Evolutionary conservation across 2,113 vertebrate species (phyloP).

Genomic region (Delphinus delphis): DNA sequence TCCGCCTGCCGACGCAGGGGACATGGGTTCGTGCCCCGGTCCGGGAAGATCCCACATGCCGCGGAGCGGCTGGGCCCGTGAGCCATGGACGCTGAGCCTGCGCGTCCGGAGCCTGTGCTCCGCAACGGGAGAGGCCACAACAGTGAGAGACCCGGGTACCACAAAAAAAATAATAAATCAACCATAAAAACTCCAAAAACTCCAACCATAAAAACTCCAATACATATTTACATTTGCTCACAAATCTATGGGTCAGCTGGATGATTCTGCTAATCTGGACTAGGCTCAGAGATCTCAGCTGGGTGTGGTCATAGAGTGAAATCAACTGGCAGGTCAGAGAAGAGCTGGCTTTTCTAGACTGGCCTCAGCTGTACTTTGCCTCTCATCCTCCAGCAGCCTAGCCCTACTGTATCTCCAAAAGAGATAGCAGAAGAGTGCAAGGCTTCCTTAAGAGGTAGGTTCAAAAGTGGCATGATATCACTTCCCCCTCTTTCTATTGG

Average conservation of each 20-base stretch:
- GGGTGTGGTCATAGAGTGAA: background rate
- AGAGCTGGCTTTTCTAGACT: background rate
- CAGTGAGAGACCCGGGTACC: too few species aligned
- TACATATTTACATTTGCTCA: background rate
- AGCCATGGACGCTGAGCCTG: too few species aligned
- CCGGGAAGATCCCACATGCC: too few species aligned
- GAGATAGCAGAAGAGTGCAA: background rate
- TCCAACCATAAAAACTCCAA: background rate
- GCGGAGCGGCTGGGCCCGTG: too few species aligned
- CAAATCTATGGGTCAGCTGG: background rate
- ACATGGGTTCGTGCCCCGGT: too few species aligned
- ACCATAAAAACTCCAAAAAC: background rate
- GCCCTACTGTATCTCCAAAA: background rate
- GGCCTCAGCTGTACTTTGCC: background rate
- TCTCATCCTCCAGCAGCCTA: background rate
- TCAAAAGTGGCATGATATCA: background rate
- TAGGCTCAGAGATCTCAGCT: background rate
- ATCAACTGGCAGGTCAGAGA: background rate
- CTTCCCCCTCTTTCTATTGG: background rate
- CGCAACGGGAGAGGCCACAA: too few species aligned
- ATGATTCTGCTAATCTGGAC: background rate
- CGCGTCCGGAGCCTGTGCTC: too few species aligned
- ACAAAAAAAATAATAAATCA: accelerated
- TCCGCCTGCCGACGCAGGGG: too few species aligned
- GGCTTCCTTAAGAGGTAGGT: background rate